Base-by-base conservation (phyloP, 37 sponge, comb jelly and placozoan species). In the Halichondria panicea region DNA sequence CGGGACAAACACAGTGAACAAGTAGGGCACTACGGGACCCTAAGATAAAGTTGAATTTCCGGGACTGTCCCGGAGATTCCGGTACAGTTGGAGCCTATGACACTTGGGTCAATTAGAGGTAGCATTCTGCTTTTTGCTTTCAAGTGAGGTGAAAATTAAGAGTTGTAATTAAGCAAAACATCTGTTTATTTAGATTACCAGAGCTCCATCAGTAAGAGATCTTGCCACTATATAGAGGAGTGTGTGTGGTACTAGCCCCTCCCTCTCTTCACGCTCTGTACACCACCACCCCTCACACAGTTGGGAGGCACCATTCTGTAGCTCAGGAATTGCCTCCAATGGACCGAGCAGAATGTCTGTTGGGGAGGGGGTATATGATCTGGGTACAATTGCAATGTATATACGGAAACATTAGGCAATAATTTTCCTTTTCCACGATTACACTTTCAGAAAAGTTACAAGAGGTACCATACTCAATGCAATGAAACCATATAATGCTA, bases 261-360 rank as follows among this genome's bases (percentile, higher is more conserved):
- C 89, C 31, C 55, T 66, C 28, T 43, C 77, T 4, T 40, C 68
- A 57, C 73, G 8, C 61, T 84, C 89, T 32, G 34, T n/a, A 30
- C 62, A 36, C 79, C 83, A 87, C 87, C 92, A 92, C 15, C 55
- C 25, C 84, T 92, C 92, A 73, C 78, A 83, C 63, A 87, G 32
- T 35, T 19, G 15, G 43, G 71, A 69, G 11, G 79, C 74, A 18
- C 58, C 43, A 37, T 81, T 78, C 74, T 82, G 83, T 12, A 85
- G 55, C 31, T 74, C 55, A 63, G 62, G 55, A 36, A 32, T 68
- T 32, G 24, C 56, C 3, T 79, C 75, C 11, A 71, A 52, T 0
- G 72, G 18, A 19, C 33, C 40, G 50, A 77, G 52, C n/a, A 89
- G 61, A 18, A 81, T 57, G 35, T 81, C 88, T 88, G 58, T 2